A percentile compares a stretch with the other conserved stretches of the same genome.
These are phyloP conservation scores for Leucophenga varia DNA, from an alignment of 1,140 invertebrate species.

Conservation along the genomic window DNA sequence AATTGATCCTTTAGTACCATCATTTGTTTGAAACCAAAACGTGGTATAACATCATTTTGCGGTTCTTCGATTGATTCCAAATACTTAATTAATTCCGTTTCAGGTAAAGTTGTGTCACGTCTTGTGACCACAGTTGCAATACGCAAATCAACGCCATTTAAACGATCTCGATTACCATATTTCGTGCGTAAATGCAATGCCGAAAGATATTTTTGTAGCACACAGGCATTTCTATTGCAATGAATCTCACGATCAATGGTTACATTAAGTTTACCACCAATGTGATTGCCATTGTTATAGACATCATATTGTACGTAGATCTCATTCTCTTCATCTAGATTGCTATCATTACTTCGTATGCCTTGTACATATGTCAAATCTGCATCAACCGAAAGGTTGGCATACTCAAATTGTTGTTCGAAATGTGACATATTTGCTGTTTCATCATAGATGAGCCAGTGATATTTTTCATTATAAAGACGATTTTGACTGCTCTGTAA, in stretches of 20 bases:
- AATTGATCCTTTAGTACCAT: constrained; percentile 27
- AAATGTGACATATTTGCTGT: constrained; percentile 8
- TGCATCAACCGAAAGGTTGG: constrained; percentile 43
- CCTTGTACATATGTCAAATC: constrained; percentile 31
- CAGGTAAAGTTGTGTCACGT: constrained; percentile 22
- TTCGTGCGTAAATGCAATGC: constrained; percentile 28
- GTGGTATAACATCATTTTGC: constrained; percentile 28
- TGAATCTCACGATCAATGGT: constrained; percentile 29
- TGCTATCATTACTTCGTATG: not conserved
- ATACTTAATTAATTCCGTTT: constrained; percentile 15
- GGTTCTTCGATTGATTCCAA: constrained; percentile 27
- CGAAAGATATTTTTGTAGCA: constrained; percentile 21
- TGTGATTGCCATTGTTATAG: constrained; percentile 43
- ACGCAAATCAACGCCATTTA: constrained; percentile 35
- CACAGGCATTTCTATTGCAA: constrained; percentile 21
- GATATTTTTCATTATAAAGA: constrained; percentile 43
- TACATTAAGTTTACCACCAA: constrained; percentile 42
- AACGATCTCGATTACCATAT: constrained; percentile 32
- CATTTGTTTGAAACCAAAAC: constrained; percentile 35
- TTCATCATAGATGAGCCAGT: constrained; percentile 38
- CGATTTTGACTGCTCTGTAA: constrained; percentile 24
- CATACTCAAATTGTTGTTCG: not conserved
- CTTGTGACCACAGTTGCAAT: constrained; percentile 42
- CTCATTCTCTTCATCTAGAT: not conserved
- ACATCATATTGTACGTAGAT: constrained; percentile 34